These are phyloP conservation scores for Sciurus niger DNA, from an alignment of 2,113 vertebrate species.

Conservation along the genomic window DNA sequence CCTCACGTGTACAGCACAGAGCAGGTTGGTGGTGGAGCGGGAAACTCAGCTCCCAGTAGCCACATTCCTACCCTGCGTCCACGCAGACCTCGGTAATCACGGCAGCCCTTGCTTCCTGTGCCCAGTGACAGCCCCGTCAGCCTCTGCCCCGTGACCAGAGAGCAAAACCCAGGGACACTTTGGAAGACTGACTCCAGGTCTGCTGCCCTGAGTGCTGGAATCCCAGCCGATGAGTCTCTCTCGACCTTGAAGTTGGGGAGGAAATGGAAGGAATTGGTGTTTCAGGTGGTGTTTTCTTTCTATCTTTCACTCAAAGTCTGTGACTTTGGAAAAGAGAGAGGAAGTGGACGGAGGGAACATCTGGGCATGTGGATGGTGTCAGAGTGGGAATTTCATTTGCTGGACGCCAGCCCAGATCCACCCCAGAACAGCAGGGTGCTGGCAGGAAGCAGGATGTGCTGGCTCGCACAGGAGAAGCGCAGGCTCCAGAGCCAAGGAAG, in stretches of 20 bases:
- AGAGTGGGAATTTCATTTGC: constrained; percentile 60
- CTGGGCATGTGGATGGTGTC: constrained; percentile 67
- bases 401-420: constrained; percentile 61
- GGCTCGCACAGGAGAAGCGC: constrained; percentile 44
- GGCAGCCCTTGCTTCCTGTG: background rate
- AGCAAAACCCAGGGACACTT: background rate
- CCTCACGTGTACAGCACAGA: background rate
- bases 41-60: background rate
- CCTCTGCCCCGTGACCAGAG: background rate
- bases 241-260: constrained; percentile 16
- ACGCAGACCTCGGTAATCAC: background rate
- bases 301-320: constrained; percentile 26
- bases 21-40: background rate
- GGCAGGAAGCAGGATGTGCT: constrained; percentile 57
- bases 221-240: background rate
- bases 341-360: constrained; percentile 58
- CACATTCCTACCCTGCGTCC: background rate
- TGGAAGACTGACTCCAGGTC: background rate
- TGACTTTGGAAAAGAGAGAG: constrained; percentile 67
- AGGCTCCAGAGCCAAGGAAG: background rate
- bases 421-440: constrained; percentile 67
- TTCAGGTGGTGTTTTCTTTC: constrained; percentile 55
- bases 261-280: constrained; percentile 10
- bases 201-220: background rate
- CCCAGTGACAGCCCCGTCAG: background rate